Evolutionary conservation across 1,140 invertebrate genomes (phyloP), one percentile per base, ranked within the genome.

Genomic region (Mercenaria mercenaria): DNA sequence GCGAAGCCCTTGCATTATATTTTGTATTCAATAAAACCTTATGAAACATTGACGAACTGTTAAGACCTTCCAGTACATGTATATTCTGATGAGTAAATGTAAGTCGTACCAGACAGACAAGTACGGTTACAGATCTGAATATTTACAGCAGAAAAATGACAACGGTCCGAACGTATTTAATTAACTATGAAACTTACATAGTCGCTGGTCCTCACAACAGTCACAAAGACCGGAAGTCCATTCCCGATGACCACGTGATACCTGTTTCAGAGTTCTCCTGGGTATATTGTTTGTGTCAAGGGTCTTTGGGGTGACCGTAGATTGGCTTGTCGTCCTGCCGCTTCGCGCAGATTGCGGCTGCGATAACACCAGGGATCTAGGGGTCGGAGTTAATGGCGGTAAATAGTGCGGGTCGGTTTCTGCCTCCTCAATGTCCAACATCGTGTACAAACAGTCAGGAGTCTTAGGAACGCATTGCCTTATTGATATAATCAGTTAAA

Each of bases 151-250:
- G n/a, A n/a, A n/a, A n/a, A n/a, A n/a, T n/a, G n/a, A n/a, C n/a
- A n/a, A n/a, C n/a, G n/a, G n/a, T n/a, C n/a, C n/a, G n/a, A n/a
- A n/a, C n/a, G n/a, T n/a, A n/a, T n/a, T n/a, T n/a, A n/a, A n/a
- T n/a, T n/a, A n/a, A n/a, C n/a, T n/a, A n/a, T n/a, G n/a, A n/a
- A 47, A 59, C 77, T 80, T 80, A 80, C 77, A 80, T 20, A 59
- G 43, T 26, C 50, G 47, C 26, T 29, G 26, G 37, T 80, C 77
- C 15, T 43, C 43, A 0, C 11, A 1, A 37, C 77, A 80, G 23
- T 43, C 77, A n/a, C 50, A 59, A 1, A 80, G 32, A 80, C 50
- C 47, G 56, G 77, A 80, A 39, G 50, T 80, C 77, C 77, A 80
- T 2, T 80, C 29, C 34, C 77, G 56, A 18, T 80, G 77, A 18